A percentile compares a stretch with the other conserved stretches of the same genome.
These are phyloP conservation scores for Eretmocerus hayati DNA, from an alignment of 2,888 invertebrate genomes.

Conservation along the genomic window DNA sequence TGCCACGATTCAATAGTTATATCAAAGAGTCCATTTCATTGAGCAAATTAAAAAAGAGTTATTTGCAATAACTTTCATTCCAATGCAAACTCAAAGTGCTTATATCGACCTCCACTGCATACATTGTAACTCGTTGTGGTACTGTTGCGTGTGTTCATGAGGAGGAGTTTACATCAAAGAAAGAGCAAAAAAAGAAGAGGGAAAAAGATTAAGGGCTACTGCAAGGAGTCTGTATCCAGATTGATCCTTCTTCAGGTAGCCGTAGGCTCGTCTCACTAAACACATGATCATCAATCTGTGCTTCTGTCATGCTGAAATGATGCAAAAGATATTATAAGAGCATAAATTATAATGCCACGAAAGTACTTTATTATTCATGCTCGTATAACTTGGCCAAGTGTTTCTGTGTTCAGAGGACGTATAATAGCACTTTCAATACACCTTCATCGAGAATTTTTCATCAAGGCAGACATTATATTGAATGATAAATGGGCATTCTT, in stretches of 20 bases:
- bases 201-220: neutral
- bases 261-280: constrained; percentile 37
- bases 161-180: neutral
- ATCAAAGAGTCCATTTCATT: no score
- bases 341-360: constrained; percentile 21
- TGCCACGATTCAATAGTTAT: no score
- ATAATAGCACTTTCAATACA: constrained; percentile 21
- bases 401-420: no score
- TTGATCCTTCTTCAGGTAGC: constrained; percentile 45
- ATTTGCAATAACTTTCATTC: constrained; percentile 11
- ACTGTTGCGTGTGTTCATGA: neutral
- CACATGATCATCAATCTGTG: constrained; percentile 39
- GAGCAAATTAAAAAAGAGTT: constrained; percentile 2
- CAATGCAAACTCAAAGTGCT: constrained; percentile 14
- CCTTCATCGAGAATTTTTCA: constrained; percentile 17
- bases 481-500: no score
- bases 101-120: neutral
- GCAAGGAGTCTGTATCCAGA: constrained; percentile 23
- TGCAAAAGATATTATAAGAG: constrained; percentile 26
- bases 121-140: neutral
- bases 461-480: no score
- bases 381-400: no score
- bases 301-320: constrained; percentile 25
- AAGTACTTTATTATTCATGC: constrained; percentile 23
- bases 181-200: neutral